Conservation (phyloP, 2,888 invertebrate genomes). For the Andrena camellia region DNA sequence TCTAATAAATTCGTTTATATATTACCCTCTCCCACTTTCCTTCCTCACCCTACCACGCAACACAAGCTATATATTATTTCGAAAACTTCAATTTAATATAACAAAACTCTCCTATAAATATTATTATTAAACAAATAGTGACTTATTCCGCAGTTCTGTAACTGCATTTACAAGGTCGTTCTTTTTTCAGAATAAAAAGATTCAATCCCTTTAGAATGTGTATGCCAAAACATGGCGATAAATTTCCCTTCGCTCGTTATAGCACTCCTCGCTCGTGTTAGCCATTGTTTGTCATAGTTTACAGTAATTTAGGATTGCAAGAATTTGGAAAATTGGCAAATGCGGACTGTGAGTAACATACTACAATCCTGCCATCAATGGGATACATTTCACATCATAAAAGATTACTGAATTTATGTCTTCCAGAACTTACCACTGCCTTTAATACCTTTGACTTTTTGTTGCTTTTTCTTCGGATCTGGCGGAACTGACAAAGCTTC, state of each 20-base stretch:
- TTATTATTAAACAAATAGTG: conserved; percentile 44
- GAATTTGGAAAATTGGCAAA: conserved; percentile 29
- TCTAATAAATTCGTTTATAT: conserved; percentile 59
- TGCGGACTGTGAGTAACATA: conserved; percentile 19
- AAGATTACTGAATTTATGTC: conserved; percentile 75
- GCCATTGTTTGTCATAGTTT: conserved; percentile 23
- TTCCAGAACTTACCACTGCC: conserved; percentile 90
- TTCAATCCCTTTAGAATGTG: conserved; percentile 20
- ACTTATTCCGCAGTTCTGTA: conserved; percentile 27
- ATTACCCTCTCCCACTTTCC: conserved; percentile 34
- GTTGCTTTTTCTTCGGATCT: conserved; percentile 86
- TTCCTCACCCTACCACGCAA: conserved; percentile 12
- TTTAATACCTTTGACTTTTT: conserved; percentile 90
- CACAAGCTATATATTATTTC: conserved; percentile 15
- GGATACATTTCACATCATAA: conserved; percentile 32
- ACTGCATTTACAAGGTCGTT: conserved; percentile 23
- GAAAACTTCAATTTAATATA: conserved; percentile 35
- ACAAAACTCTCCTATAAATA: conserved; percentile 39
- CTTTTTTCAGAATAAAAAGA: conserved; percentile 13
- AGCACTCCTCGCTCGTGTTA: conserved; percentile 2
- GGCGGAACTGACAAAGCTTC: conserved; percentile 83
- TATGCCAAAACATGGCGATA: conserved; percentile 26
- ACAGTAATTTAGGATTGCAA: conserved; percentile 35
- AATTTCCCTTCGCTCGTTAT: conserved; percentile 1
- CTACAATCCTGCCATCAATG: conserved; percentile 32